Conservation (phyloP, 2,113 vertebrate species). For the Colius striatus region DNA sequence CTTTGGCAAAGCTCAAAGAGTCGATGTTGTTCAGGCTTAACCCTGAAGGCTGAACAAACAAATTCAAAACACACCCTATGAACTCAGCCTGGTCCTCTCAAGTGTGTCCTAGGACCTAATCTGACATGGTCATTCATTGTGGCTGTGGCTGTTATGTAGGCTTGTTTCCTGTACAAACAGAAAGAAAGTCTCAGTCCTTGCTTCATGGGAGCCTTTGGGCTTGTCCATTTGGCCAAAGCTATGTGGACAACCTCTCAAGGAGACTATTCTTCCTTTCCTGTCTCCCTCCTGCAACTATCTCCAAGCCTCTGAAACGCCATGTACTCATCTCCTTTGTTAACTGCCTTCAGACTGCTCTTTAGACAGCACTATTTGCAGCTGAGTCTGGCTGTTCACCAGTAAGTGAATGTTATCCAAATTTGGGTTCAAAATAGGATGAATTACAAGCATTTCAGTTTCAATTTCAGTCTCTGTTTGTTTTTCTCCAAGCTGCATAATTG, state of each 20-base stretch:
- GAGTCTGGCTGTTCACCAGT: constrained; percentile 17
- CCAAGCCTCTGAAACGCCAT: background rate
- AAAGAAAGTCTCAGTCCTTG: background rate
- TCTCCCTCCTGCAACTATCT: background rate
- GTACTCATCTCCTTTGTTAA: background rate
- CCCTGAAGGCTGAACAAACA: background rate
- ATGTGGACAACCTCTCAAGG: background rate
- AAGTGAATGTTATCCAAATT: background rate
- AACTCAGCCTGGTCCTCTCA: background rate
- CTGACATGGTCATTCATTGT: background rate
- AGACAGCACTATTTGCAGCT: background rate
- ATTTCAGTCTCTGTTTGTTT: constrained; percentile 45
- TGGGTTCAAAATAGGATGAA: constrained; percentile 9
- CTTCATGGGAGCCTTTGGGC: background rate
- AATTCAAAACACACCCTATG: background rate
- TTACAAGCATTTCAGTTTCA: constrained; percentile 50
- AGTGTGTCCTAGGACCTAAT: background rate
- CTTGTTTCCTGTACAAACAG: background rate
- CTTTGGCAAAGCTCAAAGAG: background rate
- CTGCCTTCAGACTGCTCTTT: background rate
- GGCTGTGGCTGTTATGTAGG: background rate
- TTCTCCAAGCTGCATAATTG: constrained; percentile 38
- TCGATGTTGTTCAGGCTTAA: background rate
- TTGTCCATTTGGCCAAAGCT: background rate
- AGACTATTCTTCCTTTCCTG: background rate